phyloP scores from a whole-genome alignment of 2,113 vertebrate species.

The Oreochromis aureus region DNA sequence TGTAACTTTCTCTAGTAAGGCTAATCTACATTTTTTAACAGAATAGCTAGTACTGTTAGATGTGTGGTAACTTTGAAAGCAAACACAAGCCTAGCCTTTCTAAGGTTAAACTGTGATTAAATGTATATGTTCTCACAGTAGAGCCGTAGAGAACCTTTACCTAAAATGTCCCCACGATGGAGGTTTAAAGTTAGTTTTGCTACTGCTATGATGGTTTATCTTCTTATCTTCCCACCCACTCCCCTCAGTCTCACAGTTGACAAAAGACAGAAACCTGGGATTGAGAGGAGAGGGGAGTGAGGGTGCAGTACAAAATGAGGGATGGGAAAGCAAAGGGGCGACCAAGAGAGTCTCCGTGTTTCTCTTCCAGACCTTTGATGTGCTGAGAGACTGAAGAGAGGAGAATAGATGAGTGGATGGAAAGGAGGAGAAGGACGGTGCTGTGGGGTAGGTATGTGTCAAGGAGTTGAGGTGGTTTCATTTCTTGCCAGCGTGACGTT shows the following conservation, averaged over 20 bases:
- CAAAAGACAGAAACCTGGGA: not conserved
- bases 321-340: not conserved
- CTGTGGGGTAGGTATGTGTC: slow-evolving; percentile 18
- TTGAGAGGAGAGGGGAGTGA: not conserved
- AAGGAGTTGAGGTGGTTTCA: slow-evolving; percentile 44
- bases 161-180: not conserved
- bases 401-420: not conserved
- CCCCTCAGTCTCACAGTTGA: not conserved
- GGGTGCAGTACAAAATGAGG: not conserved
- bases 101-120: not conserved
- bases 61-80: not conserved
- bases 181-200: not conserved
- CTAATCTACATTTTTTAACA: not conserved
- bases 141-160: not conserved
- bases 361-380: slow-evolving; percentile 48
- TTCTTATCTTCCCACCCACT: not conserved
- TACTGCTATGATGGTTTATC: not conserved
- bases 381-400: not conserved
- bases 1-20: not conserved
- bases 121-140: not conserved
- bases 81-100: fast-evolving
- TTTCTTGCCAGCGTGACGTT: slow-evolving; percentile 41
- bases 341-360: not conserved
- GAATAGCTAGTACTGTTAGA: not conserved
- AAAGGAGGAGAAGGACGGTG: not conserved